Base-by-base conservation (phyloP, 2,888 invertebrate genomes). In the Melangyna quadrimaculata region DNA sequence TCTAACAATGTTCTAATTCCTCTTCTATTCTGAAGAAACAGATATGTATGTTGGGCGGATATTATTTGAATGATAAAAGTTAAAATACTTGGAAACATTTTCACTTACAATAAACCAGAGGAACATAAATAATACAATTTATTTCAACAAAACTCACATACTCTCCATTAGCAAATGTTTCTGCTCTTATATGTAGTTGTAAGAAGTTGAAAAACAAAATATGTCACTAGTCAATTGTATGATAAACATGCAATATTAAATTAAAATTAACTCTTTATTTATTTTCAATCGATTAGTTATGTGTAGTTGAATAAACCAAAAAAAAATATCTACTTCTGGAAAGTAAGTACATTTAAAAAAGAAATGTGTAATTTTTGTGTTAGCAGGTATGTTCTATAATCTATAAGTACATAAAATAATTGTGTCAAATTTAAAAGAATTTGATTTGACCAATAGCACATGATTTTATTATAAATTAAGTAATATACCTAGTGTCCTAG, bases 191-290 rank as follows among this genome's bases (percentile, higher is more conserved):
- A 43, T 32, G 3, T 69, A 37, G n/a, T 37, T 10, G 35, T 19
- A 57, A 37, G 14, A 29, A 67, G 51, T 65, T 48, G n/a, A 3
- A 24, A 24, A 61, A 65, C 10, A 17, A 67, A 53, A 19, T 53
- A 73, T 43, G 70, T 57, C 55, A 81, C 81, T 81, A 81, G 81
- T 81, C 81, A 81, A 71, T 81, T 81, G 75, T 81, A 75, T 70
- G 70, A 81, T 71, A 57, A 40, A 40, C 61, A 61, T 61, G 24
- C 61, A 59, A 73, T 72, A 37, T 51, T 51, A 51, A 24, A 14
- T 51, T 24, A 27, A 51, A 51, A 48, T 12, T 22, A 48, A 22
- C 19, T 22, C 6, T 12, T 48, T 14, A 14, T 51, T 24, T 51
- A 51, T 51, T 27, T 14, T 14, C 7, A 51, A 27, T 3, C 14